These are phyloP conservation scores for Drosophila borealis DNA, from an alignment of 2,888 invertebrate species.

Conservation along the genomic window DNA sequence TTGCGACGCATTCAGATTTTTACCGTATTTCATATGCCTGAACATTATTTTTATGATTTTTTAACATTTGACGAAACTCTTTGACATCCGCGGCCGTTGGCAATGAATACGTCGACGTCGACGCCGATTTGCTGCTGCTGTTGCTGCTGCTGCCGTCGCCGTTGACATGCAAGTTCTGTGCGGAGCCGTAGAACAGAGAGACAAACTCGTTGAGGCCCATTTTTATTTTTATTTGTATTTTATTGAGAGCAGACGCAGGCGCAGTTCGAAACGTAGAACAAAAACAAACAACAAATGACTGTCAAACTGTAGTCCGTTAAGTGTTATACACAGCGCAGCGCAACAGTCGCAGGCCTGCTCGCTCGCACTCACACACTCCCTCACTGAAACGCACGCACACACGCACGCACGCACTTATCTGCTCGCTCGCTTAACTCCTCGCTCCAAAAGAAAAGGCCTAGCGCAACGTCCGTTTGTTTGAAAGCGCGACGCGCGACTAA, in stretches of 20 bases:
- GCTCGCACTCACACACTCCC: constrained; percentile 7
- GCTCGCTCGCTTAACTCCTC: not conserved
- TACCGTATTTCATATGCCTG: constrained; percentile 76
- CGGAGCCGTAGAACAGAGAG: constrained; percentile 84
- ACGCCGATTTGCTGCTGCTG: constrained; percentile 60
- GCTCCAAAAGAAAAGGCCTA: constrained; percentile 12
- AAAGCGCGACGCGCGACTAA: constrained; percentile 74
- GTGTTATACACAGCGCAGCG: constrained; percentile 57
- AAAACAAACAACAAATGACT: constrained; percentile 28
- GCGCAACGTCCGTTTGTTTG: constrained; percentile 67
- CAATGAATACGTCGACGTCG: constrained; percentile 71
- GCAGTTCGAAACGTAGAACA: constrained; percentile 24
- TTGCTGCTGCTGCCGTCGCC: not conserved
- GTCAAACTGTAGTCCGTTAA: constrained; percentile 49
- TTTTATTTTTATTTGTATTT: constrained; percentile 14
- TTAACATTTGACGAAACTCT: constrained; percentile 81
- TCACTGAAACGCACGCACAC: not conserved
- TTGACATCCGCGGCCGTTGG: constrained; percentile 72
- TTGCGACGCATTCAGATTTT: constrained; percentile 56
- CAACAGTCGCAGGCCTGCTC: constrained; percentile 12
- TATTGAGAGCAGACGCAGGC: constrained; percentile 40
- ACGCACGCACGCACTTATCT: constrained; percentile 1
- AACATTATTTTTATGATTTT: constrained; percentile 83
- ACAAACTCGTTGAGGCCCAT: constrained; percentile 85
- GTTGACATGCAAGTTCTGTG: constrained; percentile 78